Base-by-base conservation (phyloP, 2,797 vertebrate genomes). In the Poliocrania exsul region DNA sequence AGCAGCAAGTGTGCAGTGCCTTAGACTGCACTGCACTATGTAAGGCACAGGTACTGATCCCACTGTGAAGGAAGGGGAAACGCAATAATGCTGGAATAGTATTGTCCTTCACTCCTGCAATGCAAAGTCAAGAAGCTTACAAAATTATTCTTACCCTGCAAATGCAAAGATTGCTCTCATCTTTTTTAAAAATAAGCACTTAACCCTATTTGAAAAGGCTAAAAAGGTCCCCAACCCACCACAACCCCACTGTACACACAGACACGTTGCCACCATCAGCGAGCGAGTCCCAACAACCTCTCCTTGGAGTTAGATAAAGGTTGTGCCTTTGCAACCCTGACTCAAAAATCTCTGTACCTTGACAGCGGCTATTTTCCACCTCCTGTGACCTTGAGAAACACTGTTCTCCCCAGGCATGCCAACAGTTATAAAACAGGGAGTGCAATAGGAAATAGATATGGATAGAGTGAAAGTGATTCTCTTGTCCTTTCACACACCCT, bases 401-500 rank as follows among this genome's bases (percentile, higher is more conserved):
- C 90, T 74, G 88, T n/a, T 95, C 93, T 92, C 82, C 69, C 73
- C 37, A 35, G 86, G 96, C 92, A 96, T 98, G 98, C 97, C 98
- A 98, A 98, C 98, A 98, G 97, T 89, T 96, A 93, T 91, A 93
- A 95, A 97, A 85, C 92, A 97, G 90, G 93, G 97, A 97, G 96
- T 89, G 97, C 95, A 94, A 92, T 81, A 97, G 96, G 96, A 98
- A 98, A 98, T 98, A 96, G 97, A 98, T 98, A 98, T 97, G 98
- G 97, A 98, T 97, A 97, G 97, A 95, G 83, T 92, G 97, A 98
- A 98, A 98, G 96, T 79, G 97, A 98, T 98, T 98, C 97, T 97
- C 98, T 98, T 98, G 98, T 98, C 98, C 97, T 97, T 97, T 97
- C 90, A 96, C 97, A 97, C 95, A 97, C 93, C 97, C 94, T 97